These are phyloP conservation scores for Pseudococcus viburni DNA, from an alignment of 2,888 invertebrate species.

Conservation along the genomic window DNA sequence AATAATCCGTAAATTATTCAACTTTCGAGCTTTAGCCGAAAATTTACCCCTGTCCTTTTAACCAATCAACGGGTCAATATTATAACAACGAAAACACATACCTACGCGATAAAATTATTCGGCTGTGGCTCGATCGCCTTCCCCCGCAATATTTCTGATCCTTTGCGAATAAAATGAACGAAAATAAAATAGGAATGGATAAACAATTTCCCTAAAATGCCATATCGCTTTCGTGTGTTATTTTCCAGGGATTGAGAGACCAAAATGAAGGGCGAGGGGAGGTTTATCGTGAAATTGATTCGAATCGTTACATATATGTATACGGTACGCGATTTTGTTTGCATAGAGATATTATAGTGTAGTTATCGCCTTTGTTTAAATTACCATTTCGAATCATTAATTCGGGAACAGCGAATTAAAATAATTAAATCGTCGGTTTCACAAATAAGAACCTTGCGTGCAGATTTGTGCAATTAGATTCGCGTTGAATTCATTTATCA, in stretches of 20 bases:
- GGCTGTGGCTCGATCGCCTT: background rate
- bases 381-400: constrained; percentile 14
- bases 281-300: background rate
- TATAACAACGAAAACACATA: background rate
- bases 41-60: background rate
- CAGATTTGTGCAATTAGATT: constrained; percentile 6
- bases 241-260: background rate
- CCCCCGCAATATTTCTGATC: background rate
- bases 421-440: background rate
- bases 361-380: background rate
- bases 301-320: constrained; percentile 2
- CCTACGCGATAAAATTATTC: background rate
- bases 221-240: background rate
- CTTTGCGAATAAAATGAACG: background rate
- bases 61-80: constrained; percentile 7
- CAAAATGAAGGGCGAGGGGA: background rate
- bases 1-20: constrained; percentile 14
- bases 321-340: background rate
- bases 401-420: background rate
- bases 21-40: constrained; percentile 1
- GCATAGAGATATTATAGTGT: background rate
- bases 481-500: background rate
- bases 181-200: background rate
- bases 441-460: background rate
- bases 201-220: background rate